Conservation (phyloP, 2,113 vertebrate genomes). For the Castor canadensis region DNA sequence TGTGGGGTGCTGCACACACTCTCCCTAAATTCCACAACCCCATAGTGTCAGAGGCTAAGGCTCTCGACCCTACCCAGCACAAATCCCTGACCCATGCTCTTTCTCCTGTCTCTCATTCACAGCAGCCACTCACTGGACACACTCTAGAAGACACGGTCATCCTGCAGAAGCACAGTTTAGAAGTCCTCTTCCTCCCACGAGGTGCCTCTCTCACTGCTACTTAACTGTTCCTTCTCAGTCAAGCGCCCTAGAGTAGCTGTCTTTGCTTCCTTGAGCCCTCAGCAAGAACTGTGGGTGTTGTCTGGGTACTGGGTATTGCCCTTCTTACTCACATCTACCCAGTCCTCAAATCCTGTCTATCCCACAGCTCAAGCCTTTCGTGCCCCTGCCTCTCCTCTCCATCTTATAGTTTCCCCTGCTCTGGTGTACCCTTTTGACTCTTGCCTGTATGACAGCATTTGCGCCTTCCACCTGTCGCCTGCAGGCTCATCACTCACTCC, state of each 20-base stretch:
- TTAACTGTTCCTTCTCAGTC: background rate
- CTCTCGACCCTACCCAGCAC: background rate
- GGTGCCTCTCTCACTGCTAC: background rate
- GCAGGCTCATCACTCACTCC: background rate
- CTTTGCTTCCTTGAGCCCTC: background rate
- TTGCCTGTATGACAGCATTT: background rate
- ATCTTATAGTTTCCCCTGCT: accelerated
- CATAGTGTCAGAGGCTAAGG: background rate
- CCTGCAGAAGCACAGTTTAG: background rate
- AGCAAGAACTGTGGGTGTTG: no score
- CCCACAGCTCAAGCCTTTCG: background rate
- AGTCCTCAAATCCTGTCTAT: accelerated
- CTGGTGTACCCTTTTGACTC: no score
- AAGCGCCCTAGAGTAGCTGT: no score
- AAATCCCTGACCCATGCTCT: background rate
- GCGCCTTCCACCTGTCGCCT: background rate
- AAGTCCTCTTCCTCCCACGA: background rate
- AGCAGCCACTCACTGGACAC: background rate
- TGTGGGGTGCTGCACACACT: accelerated
- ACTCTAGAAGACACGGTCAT: background rate
- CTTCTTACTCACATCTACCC: background rate
- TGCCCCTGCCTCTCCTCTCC: no score
- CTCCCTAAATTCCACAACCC: accelerated
- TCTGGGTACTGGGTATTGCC: no score
- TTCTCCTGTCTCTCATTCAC: background rate